Conservation (phyloP, 1,140 invertebrate species). For the Cydia fagiglandana region DNA sequence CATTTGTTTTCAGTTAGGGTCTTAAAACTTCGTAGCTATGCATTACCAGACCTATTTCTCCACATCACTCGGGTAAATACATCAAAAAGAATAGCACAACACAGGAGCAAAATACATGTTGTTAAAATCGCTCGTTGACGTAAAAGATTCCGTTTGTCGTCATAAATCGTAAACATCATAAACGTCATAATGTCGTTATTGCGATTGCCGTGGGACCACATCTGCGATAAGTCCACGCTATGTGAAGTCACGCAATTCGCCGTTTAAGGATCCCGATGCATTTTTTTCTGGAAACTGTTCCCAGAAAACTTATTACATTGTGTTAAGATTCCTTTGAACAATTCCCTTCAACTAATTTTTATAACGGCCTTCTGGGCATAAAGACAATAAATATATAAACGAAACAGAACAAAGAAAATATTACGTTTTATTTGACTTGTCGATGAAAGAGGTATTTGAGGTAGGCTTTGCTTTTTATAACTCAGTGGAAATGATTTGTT, state of each 20-base stretch:
- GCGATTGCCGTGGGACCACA: constrained; percentile 2
- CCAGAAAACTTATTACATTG: neutral
- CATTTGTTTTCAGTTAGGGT: too few relatives aligned
- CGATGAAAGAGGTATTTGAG: neutral
- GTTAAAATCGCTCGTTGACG: neutral
- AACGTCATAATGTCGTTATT: neutral
- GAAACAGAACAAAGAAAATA: constrained; percentile 7
- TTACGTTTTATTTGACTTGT: constrained; percentile 2
- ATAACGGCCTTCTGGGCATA: neutral
- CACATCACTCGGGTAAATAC: neutral
- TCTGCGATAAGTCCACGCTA: constrained; percentile 15
- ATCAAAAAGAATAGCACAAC: neutral
- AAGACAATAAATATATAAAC: neutral
- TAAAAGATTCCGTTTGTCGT: neutral
- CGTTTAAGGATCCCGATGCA: constrained; percentile 27
- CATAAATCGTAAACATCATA: neutral
- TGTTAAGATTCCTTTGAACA: neutral
- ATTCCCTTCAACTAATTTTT: neutral
- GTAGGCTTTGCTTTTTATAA: neutral
- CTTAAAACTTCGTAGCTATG: too few relatives aligned
- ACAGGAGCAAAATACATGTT: neutral
- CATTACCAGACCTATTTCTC: neutral
- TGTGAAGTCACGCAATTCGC: constrained; percentile 11
- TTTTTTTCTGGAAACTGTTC: neutral
- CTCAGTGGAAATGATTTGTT: too few relatives aligned